Evolutionary conservation across 2,797 vertebrate genomes (phyloP).

Genomic region (Eospalax fontanierii): DNA sequence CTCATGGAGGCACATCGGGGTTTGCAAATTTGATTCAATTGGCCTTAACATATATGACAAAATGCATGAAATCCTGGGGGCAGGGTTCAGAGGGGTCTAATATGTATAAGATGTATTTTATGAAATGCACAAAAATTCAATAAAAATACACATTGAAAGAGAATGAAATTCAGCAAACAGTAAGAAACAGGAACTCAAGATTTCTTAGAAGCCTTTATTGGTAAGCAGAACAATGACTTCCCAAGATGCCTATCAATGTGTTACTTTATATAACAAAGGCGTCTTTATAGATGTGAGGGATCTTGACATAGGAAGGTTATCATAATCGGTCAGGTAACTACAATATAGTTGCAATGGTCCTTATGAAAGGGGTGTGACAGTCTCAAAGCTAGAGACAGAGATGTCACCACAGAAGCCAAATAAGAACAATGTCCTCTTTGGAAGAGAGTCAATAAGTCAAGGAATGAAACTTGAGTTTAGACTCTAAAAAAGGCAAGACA

Average conservation of each 20-base stretch:
- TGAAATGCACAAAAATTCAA: too few relatives aligned
- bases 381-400: background rate
- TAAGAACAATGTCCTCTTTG: background rate
- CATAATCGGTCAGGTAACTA: background rate
- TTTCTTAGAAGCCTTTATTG: background rate
- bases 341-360: background rate
- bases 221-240: background rate
- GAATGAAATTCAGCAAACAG: background rate
- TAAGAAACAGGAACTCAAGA: background rate
- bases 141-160: too few relatives aligned
- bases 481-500: background rate
- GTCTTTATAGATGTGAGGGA: background rate
- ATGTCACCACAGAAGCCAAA: background rate
- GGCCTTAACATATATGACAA: too few relatives aligned
- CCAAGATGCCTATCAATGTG: background rate
- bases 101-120: too few relatives aligned
- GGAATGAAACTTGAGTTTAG: background rate
- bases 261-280: background rate
- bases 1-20: too few relatives aligned
- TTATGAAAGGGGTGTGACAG: background rate
- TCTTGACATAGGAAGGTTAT: background rate
- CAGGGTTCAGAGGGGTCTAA: too few relatives aligned
- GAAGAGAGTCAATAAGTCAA: background rate
- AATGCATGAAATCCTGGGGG: too few relatives aligned
- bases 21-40: too few relatives aligned